A percentile compares a stretch with the other conserved stretches of the same genome.
phyloP scores from a whole-genome alignment of 2,888 invertebrate genomes.

The Hirtodrosophila duncani region DNA sequence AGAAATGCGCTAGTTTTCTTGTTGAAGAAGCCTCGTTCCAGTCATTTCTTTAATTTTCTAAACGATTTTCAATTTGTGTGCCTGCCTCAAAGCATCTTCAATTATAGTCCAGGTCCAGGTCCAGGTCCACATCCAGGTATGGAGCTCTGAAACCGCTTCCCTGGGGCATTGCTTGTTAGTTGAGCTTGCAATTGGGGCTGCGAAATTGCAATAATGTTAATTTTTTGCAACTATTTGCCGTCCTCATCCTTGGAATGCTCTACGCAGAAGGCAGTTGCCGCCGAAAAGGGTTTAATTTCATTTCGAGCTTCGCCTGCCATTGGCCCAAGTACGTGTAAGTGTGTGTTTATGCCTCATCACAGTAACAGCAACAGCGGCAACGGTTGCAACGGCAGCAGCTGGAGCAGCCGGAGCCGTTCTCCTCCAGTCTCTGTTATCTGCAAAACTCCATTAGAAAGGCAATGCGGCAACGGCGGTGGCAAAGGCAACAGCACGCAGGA shows the following conservation, averaged over 20 bases:
- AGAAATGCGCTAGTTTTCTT: constrained; percentile 37
- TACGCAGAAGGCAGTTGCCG: constrained; percentile 30
- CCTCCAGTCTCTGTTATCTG: constrained; percentile 59
- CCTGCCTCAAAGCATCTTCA: constrained; percentile 33
- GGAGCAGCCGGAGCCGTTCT: not conserved
- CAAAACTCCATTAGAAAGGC: constrained; percentile 71
- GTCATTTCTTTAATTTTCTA: constrained; percentile 56
- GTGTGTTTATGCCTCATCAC: constrained; percentile 66
- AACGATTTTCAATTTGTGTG: constrained; percentile 61
- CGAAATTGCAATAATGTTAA: constrained; percentile 65
- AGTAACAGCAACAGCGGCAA: constrained; percentile 42
- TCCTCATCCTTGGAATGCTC: constrained; percentile 4
- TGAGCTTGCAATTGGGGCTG: constrained; percentile 31
- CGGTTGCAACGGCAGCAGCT: not conserved
- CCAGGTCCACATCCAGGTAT: constrained; percentile 17
- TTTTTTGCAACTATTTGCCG: constrained; percentile 61
- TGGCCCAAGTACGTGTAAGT: constrained; percentile 65
- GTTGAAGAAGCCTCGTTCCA: constrained; percentile 9
- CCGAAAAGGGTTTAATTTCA: constrained; percentile 73
- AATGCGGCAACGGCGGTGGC: constrained; percentile 32
- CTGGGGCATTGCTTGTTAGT: constrained; percentile 45
- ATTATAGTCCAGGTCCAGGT: constrained; percentile 34
- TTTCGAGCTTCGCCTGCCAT: constrained; percentile 39
- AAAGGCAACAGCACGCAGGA: constrained; percentile 51
- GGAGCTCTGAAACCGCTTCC: constrained; percentile 24